These are phyloP conservation scores for Paraescarpia echinospica DNA, from an alignment of 1,140 invertebrate species.

Conservation along the genomic window DNA sequence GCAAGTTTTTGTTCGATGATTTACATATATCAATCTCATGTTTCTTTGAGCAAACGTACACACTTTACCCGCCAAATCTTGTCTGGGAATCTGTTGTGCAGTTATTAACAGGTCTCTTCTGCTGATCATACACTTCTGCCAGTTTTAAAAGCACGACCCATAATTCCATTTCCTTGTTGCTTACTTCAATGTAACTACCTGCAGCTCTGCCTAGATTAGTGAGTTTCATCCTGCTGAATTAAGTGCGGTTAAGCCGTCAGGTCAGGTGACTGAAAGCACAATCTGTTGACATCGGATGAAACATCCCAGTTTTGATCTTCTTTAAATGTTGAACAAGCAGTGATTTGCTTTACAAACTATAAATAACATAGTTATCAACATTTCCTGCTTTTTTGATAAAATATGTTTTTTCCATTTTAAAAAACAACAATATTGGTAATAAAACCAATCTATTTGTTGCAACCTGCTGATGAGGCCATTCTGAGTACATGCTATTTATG, in stretches of 20 bases:
- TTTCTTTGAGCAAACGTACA: too few species aligned
- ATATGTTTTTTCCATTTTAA: too few species aligned
- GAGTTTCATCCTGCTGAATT: not conserved
- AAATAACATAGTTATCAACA: not conserved
- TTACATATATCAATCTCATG: not conserved
- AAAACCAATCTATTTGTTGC: too few species aligned
- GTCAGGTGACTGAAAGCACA: too few species aligned
- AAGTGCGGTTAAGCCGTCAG: not conserved
- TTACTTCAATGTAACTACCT: not conserved
- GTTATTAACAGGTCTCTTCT: not conserved
- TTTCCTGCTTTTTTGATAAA: too few species aligned
- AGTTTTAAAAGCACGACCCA: not conserved
- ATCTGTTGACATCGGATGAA: too few species aligned
- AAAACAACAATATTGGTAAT: too few species aligned
- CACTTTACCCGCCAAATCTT: too few species aligned
- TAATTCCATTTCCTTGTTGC: not conserved
- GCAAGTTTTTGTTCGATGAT: not conserved
- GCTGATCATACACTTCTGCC: not conserved
- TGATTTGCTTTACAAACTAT: not conserved
- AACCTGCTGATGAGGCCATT: too few species aligned
- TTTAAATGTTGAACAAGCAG: not conserved
- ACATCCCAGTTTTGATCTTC: too few species aligned
- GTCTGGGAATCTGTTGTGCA: too few species aligned
- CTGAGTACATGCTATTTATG: too few species aligned
- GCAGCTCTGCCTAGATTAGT: not conserved